Percentiles rank a stretch among this genome's conserved stretches.
These are phyloP conservation scores for Cardiocondyla obscurior DNA, from an alignment of 1,140 invertebrate species.

Conservation along the genomic window DNA sequence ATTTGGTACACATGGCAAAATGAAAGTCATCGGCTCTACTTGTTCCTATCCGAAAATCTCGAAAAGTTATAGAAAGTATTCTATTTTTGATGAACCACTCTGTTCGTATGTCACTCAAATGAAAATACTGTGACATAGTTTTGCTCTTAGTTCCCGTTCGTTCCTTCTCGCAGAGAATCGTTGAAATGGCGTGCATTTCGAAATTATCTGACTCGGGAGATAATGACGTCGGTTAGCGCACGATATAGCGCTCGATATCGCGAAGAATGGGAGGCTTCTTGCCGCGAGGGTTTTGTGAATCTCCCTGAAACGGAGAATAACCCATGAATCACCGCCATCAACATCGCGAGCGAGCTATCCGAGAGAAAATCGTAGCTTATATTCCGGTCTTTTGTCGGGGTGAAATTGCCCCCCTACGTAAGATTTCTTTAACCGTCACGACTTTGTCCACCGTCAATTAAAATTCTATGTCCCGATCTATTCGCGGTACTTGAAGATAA, in stretches of 20 bases:
- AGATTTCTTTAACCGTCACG: slow-evolving; percentile 33
- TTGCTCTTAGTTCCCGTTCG: slow-evolving; percentile 10
- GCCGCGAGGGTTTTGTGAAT: slow-evolving; percentile 14
- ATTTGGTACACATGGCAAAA: background rate
- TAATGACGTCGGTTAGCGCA: slow-evolving; percentile 23
- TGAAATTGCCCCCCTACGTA: background rate
- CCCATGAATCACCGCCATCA: slow-evolving; percentile 33
- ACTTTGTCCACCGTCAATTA: too few relatives aligned
- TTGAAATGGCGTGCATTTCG: slow-evolving; percentile 26
- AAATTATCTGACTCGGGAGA: slow-evolving; percentile 37
- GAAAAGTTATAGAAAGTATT: background rate
- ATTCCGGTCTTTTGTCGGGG: slow-evolving; percentile 7
- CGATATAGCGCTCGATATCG: slow-evolving; percentile 25
- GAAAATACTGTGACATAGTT: slow-evolving; percentile 12
- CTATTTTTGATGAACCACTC: background rate
- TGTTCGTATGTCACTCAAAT: slow-evolving; percentile 4
- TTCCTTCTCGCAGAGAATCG: background rate
- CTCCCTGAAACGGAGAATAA: background rate
- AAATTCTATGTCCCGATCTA: background rate
- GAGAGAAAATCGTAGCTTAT: slow-evolving; percentile 9
- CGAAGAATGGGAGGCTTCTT: slow-evolving; percentile 20
- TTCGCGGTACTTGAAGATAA: background rate
- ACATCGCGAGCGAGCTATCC: slow-evolving; percentile 16
- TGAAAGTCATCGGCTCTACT: background rate
- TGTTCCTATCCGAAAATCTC: background rate